These are phyloP conservation scores for Phenganax marumi DNA, from an alignment of 92 coral and sea anemone genomes.

Conservation along the genomic window DNA sequence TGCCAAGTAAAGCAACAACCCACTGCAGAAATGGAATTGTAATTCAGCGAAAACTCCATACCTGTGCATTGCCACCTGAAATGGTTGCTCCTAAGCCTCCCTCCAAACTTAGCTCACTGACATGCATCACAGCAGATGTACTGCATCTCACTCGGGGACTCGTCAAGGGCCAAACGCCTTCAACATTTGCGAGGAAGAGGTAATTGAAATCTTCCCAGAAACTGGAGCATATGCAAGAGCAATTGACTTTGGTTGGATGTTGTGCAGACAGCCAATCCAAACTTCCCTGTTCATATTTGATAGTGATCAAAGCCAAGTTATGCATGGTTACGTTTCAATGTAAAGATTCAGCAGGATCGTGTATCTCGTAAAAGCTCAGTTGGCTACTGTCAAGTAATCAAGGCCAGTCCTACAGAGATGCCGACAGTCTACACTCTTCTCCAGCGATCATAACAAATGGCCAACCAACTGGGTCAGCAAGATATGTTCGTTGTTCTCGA, in stretches of 20 bases:
- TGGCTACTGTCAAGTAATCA: slow-evolving; percentile 67
- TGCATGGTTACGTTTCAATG: slow-evolving; percentile 65
- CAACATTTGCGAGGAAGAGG: slow-evolving; percentile 32
- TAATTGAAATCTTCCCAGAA: slow-evolving; percentile 33
- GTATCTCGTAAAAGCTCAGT: slow-evolving; percentile 55
- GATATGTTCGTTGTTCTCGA: slow-evolving; percentile 56
- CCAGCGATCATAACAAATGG: slow-evolving; percentile 61
- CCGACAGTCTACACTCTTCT: slow-evolving; percentile 63
- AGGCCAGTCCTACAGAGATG: slow-evolving; percentile 70
- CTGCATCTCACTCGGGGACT: slow-evolving; percentile 53
- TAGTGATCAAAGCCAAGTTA: not conserved
- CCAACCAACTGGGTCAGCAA: slow-evolving; percentile 60
- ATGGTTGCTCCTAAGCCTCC: slow-evolving; percentile 33
- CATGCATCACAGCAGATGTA: slow-evolving; percentile 38
- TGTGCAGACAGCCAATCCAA: slow-evolving; percentile 57
- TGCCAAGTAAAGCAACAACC: slow-evolving; percentile 62
- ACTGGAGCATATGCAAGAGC: slow-evolving; percentile 39
- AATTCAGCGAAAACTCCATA: slow-evolving; percentile 54
- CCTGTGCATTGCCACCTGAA: slow-evolving; percentile 55
- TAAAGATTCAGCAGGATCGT: slow-evolving; percentile 29
- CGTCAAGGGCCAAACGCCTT: slow-evolving; percentile 54
- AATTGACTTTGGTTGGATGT: slow-evolving; percentile 68
- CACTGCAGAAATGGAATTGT: slow-evolving; percentile 68
- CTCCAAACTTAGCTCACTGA: not conserved
- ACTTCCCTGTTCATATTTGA: slow-evolving; percentile 28